Base-by-base conservation (phyloP, 1,140 invertebrate genomes). In the Berghia stephanieae region DNA sequence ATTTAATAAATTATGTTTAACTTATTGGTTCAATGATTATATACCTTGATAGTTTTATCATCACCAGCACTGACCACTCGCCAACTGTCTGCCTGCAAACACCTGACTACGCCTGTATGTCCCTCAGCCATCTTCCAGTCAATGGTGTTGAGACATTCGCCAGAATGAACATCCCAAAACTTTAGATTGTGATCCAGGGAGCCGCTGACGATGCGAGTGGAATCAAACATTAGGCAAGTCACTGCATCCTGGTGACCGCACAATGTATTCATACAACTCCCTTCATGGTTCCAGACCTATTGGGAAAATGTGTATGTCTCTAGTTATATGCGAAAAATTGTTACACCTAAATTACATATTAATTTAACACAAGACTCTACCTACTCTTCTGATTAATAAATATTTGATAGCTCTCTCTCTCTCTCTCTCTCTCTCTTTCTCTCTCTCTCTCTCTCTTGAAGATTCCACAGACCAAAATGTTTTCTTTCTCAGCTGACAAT, bases 81-180 rank as follows among this genome's bases (percentile, higher is more conserved):
- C 90, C 91, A 91, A 34, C 86, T 87, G 80, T 92, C 91, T 10
- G 91, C 91, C 79, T 91, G 91, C 40, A 92, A 81, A 83, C 90
- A 91, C 55, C 91, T 88, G 13, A 91, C 87, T 67, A 89, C 89
- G 75, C 91, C 89, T 36, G 91, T 92, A 81, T 92, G 91, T 6
- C 91, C 91, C 84, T 92, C 91, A 31, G 90, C 89, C 70, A 88
- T 88, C 86, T 90, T 92, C 91, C 91, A 92, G 82, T 92, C 91
- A 34, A 92, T 90, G 21, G 91, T 91, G 43, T 90, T 89, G n/a
- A 91, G 79, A 83, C 91, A 91, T 46, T 87, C 80, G 6, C 90
- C 90, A 5, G 86, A 89, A 46, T 84, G 82, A 10, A 91, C 83
- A 71, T 89, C 87, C 91, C 91, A 92, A 66, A 91, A 88, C 77